phyloP scores from a whole-genome alignment of 2,113 vertebrate genomes.

The Festucalex cinctus region DNA sequence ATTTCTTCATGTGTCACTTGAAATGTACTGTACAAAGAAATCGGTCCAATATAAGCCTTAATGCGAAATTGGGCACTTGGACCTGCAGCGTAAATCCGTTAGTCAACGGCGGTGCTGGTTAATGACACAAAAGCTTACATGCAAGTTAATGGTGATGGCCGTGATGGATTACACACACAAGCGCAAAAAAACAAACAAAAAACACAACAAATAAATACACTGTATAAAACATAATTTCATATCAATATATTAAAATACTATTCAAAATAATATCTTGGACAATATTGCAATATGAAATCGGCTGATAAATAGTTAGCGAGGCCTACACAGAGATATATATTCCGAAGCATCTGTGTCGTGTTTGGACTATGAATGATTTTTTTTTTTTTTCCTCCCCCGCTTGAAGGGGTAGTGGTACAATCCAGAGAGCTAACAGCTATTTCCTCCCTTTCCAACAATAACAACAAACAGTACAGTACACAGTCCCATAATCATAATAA shows the following conservation, averaged over 20 bases:
- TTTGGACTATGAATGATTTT: constrained; percentile 31
- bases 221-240: constrained; percentile 77
- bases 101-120: background rate
- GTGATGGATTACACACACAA: constrained; percentile 32
- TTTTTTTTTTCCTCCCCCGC: constrained; percentile 24
- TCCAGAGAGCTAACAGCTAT: constrained; percentile 60
- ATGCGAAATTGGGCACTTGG: background rate
- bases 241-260: constrained; percentile 78
- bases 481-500: constrained; percentile 76
- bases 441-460: constrained; percentile 47
- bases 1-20: too few relatives aligned
- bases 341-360: constrained; percentile 61
- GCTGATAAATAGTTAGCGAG: constrained; percentile 68
- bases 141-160: background rate
- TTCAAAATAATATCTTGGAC: constrained; percentile 75
- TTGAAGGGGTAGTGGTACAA: constrained; percentile 49
- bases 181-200: constrained; percentile 22
- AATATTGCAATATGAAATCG: constrained; percentile 74
- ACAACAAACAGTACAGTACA: constrained; percentile 72
- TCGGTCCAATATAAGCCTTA: background rate
- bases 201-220: constrained; percentile 67
- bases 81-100: background rate
- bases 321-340: constrained; percentile 66
- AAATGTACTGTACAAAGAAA: background rate
- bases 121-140: constrained; percentile 1